Evolutionary conservation across 2,888 invertebrate species (phyloP).

Genomic region (Bellardia bayeri): DNA sequence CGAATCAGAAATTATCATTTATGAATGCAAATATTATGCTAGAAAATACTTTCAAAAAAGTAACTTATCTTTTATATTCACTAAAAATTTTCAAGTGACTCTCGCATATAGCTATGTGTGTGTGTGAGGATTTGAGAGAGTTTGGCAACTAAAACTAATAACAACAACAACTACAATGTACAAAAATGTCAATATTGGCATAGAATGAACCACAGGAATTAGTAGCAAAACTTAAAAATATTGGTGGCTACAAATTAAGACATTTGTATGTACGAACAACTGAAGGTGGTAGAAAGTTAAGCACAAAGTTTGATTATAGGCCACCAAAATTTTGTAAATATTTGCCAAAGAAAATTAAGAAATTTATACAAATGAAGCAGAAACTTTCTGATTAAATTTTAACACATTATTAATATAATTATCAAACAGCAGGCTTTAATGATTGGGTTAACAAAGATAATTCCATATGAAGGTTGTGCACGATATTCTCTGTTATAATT

Average conservation of each 20-base stretch:
- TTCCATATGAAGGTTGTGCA: too few relatives aligned
- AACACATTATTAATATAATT: too few relatives aligned
- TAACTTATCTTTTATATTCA: neutral
- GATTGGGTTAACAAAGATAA: too few relatives aligned
- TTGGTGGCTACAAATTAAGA: slow-evolving; percentile 47
- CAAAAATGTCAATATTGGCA: slow-evolving; percentile 53
- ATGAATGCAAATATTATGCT: too few relatives aligned
- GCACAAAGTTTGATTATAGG: slow-evolving; percentile 35
- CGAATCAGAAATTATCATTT: too few relatives aligned
- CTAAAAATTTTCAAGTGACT: neutral
- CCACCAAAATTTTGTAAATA: slow-evolving; percentile 42
- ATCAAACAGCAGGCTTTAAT: too few relatives aligned
- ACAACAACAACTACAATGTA: slow-evolving; percentile 19
- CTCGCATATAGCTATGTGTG: neutral
- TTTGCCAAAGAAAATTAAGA: slow-evolving; percentile 16
- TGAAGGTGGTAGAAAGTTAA: neutral
- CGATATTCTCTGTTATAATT: too few relatives aligned
- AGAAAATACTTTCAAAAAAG: too few relatives aligned
- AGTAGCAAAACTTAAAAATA: slow-evolving; percentile 33
- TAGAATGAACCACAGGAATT: slow-evolving; percentile 44
- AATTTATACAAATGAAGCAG: neutral
- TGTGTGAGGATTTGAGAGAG: slow-evolving; percentile 10
- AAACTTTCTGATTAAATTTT: neutral
- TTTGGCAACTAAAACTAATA: slow-evolving; percentile 51
- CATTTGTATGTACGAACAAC: slow-evolving; percentile 7